Percentiles rank a stretch among this genome's conserved stretches.
Evolutionary conservation across 2,888 invertebrate species (phyloP).

Genomic region (Eulithis testata): DNA sequence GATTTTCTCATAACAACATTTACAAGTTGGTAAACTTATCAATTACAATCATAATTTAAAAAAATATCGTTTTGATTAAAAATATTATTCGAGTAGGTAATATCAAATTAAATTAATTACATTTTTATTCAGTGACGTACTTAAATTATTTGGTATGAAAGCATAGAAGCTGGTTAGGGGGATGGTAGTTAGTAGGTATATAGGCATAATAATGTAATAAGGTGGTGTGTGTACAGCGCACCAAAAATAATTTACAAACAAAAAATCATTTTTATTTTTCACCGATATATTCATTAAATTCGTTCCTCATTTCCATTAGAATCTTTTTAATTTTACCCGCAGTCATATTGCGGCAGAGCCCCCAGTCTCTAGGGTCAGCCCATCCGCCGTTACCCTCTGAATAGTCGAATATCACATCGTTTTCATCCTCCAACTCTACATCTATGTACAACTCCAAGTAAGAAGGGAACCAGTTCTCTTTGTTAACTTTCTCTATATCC

Average conservation of each 20-base stretch:
- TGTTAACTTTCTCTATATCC: slow-evolving; percentile 42
- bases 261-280: slow-evolving; percentile 5
- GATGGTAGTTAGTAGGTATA: too few species aligned
- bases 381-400: slow-evolving; percentile 58
- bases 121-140: too few species aligned
- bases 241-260: background rate
- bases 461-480: slow-evolving; percentile 49
- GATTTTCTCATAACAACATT: too few species aligned
- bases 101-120: too few species aligned
- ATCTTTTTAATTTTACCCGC: slow-evolving; percentile 55
- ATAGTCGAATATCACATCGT: slow-evolving; percentile 53
- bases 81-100: too few species aligned
- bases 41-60: too few species aligned
- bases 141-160: too few species aligned
- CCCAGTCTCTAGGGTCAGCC: slow-evolving; percentile 60
- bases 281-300: slow-evolving; percentile 42
- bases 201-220: too few species aligned
- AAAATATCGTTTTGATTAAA: too few species aligned
- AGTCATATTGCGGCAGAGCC: slow-evolving; percentile 59
- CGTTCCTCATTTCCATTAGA: slow-evolving; percentile 52
- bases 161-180: too few species aligned
- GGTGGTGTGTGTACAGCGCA: too few species aligned
- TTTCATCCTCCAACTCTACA: slow-evolving; percentile 54
- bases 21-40: too few species aligned
- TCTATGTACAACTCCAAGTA: slow-evolving; percentile 54